A percentile compares a stretch with the other conserved stretches of the same genome.
Conservation (phyloP, 2,888 invertebrate species). For the Stramonita haemastoma region DNA sequence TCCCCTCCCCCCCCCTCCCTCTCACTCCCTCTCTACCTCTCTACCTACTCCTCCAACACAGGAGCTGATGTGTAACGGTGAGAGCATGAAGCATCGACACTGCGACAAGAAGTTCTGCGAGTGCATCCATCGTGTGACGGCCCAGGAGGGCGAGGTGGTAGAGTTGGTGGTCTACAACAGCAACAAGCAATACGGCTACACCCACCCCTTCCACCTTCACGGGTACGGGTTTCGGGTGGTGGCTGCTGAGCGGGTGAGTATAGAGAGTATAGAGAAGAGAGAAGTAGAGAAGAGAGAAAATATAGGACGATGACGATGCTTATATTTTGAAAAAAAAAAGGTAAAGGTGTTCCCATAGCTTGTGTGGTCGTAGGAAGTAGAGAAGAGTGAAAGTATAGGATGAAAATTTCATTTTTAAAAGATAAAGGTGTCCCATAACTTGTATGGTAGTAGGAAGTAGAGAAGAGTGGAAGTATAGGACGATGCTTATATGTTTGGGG, state of each 20-base stretch:
- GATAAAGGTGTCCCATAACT: too few relatives aligned
- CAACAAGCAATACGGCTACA: conserved; percentile 79
- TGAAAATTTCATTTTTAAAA: too few relatives aligned
- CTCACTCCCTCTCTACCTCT: neutral
- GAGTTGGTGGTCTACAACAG: conserved; percentile 91
- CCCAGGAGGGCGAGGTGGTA: conserved; percentile 86
- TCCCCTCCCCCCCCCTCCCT: neutral
- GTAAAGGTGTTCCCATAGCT: too few relatives aligned
- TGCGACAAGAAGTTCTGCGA: conserved; percentile 88
- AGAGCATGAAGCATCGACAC: conserved; percentile 77
- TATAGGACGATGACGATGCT: too few relatives aligned
- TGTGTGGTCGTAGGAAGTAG: too few relatives aligned
- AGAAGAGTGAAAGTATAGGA: too few relatives aligned
- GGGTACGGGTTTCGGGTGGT: conserved; percentile 71
- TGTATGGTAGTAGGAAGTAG: too few relatives aligned
- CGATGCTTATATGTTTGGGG: too few relatives aligned
- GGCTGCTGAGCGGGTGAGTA: conserved; percentile 76
- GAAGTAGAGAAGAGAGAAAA: too few relatives aligned
- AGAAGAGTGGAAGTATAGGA: too few relatives aligned
- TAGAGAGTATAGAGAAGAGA: too few relatives aligned
- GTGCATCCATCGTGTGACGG: conserved; percentile 89
- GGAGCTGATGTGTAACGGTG: conserved; percentile 60
- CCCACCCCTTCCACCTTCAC: conserved; percentile 73
- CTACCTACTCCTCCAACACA: conserved; percentile 26
- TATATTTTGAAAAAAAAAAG: too few relatives aligned